phyloP scores from a whole-genome alignment of 2,888 invertebrate species.

The Aporophyla lueneburgensis region DNA sequence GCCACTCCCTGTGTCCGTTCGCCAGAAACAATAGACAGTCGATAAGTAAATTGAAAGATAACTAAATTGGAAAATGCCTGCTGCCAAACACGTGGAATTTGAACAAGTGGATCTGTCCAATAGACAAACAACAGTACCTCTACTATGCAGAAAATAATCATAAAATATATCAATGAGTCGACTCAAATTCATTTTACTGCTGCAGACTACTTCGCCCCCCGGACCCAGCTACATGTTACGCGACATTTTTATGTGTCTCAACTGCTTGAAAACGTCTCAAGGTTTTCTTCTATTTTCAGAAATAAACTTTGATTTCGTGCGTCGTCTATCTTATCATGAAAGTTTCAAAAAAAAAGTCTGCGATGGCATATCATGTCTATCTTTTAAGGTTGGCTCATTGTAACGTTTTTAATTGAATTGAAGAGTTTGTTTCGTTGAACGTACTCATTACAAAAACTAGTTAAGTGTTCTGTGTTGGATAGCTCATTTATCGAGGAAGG shows the following conservation, averaged over 20 bases:
- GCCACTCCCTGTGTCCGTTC: slow-evolving; percentile 1
- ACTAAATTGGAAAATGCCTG: slow-evolving; percentile 37
- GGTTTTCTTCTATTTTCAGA: slow-evolving; percentile 15
- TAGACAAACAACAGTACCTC: slow-evolving; percentile 21
- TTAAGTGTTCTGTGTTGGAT: too few species aligned
- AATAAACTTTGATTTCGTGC: slow-evolving; percentile 27
- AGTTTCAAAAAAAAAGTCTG: too few species aligned
- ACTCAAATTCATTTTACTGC: slow-evolving; percentile 41
- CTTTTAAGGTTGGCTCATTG: too few species aligned
- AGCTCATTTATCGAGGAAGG: too few species aligned
- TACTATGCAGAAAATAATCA: slow-evolving; percentile 24
- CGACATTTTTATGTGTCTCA: slow-evolving; percentile 27
- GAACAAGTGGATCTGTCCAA: slow-evolving; percentile 30
- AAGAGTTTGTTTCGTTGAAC: too few species aligned
- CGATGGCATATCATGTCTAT: too few species aligned
- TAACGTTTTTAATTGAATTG: too few species aligned
- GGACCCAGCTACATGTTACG: not conserved
- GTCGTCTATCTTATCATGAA: slow-evolving; percentile 16
- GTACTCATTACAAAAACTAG: too few species aligned
- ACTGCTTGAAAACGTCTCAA: slow-evolving; percentile 32
- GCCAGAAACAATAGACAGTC: slow-evolving; percentile 47
- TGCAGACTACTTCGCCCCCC: slow-evolving; percentile 16
- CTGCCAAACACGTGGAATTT: slow-evolving; percentile 9
- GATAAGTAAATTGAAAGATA: slow-evolving; percentile 41
- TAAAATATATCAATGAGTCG: slow-evolving; percentile 27